Base-by-base conservation (phyloP, 2,888 invertebrate species). In the Eledona agricola region DNA sequence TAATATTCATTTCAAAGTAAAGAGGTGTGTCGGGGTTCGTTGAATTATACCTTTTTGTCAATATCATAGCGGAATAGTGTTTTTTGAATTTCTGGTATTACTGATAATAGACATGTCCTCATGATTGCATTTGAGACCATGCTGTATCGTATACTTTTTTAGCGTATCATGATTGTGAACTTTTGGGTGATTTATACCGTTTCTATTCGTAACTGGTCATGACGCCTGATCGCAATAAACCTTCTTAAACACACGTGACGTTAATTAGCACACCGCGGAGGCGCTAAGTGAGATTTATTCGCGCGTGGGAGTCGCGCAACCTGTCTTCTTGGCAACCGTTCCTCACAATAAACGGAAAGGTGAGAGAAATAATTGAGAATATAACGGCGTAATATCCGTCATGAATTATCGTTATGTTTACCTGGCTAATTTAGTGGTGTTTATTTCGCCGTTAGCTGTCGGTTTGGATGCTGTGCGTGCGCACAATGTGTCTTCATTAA, bases 261-360 rank as follows among this genome's bases (percentile, higher is more conserved):
- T 65, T 65, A 63, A 65, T 65, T 65, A 60, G 60, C 51, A 59
- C 57, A 63, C 60, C 59, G 58, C 55, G 52, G 57, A 55, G 45
- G 58, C 58, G 55, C 57, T 62, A 60, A 60, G 50, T 47, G 55
- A 53, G 56, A 65, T 65, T 63, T 64, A 65, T 63, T 60, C 55
- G 62, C 58, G 54, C 51, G 54, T 51, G 46, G 56, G 20, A 25
- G 50, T 35, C 54, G 29, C 11, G 25, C 16, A 26, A 16, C 32
- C 42, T 42, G 42, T 51, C 35, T 42, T 34, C 13, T 55, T 51
- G 56, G 50, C 57, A 51, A 40, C 37, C 35, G 19, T 47, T 32
- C 29, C 32, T 47, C 32, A 42, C 47, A 60, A 61, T 61, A 59
- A 59, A 59, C 54, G 35, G 49, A 57, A 57, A 63, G 59, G 64